Conservation (phyloP, 2,797 vertebrate genomes). For the Aotus griseimembra region DNA sequence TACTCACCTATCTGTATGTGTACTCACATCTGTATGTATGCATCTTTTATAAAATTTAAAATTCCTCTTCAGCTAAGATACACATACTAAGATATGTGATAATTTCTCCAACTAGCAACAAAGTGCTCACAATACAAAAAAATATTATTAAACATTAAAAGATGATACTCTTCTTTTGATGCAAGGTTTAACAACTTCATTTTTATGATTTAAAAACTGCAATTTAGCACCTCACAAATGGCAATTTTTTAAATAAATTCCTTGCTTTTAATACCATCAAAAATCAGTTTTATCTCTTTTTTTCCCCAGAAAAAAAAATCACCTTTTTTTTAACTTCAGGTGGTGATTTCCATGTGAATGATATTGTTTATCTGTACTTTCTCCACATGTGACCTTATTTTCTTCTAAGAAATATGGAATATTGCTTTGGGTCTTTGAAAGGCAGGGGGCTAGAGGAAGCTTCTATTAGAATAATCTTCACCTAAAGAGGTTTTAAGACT, state of each 20-base stretch:
- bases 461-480: constrained; percentile 86
- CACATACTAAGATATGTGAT: not conserved
- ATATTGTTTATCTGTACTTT: constrained; percentile 72
- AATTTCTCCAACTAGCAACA: constrained; percentile 1
- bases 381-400: constrained; percentile 69
- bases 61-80: not conserved
- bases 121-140: not conserved
- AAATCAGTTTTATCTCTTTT: constrained; percentile 60
- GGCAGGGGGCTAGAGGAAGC: constrained; percentile 56
- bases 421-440: constrained; percentile 78
- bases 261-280: constrained; percentile 49
- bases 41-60: not conserved
- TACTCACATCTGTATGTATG: not conserved
- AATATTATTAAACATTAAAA: constrained; percentile 30
- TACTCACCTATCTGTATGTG: not conserved
- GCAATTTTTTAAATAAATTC: constrained; percentile 43
- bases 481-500: constrained; percentile 85
- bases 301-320: not conserved
- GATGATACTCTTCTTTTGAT: not conserved
- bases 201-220: constrained; percentile 45
- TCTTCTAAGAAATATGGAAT: constrained; percentile 79
- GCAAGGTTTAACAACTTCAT: not conserved
- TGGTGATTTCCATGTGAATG: constrained; percentile 75
- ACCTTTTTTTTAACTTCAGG: constrained; percentile 60
- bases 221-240: constrained; percentile 17